Percentiles rank a stretch among this genome's conserved stretches.
Conservation (phyloP, 2,888 invertebrate genomes). For the Lottia gigantea region DNA sequence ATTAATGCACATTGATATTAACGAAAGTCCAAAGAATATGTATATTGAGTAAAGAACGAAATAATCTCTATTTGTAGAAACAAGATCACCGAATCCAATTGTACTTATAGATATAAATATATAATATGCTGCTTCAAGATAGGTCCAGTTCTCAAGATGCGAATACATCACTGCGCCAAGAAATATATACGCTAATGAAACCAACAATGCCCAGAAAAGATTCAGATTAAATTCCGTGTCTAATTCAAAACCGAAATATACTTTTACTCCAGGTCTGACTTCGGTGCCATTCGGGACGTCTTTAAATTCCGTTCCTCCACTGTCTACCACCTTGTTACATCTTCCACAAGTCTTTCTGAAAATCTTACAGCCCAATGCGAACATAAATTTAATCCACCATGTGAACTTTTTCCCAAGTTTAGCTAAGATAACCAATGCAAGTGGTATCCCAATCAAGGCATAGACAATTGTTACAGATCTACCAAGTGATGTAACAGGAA, state of each 20-base stretch:
- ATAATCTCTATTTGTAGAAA: conserved; percentile 85
- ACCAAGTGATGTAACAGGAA: conserved; percentile 88
- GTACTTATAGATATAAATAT: conserved; percentile 97
- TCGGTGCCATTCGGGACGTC: conserved; percentile 3
- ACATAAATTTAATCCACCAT: conserved; percentile 87
- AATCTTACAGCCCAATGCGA: conserved; percentile 70
- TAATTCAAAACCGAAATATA: conserved; percentile 44
- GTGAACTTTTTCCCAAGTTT: conserved; percentile 96
- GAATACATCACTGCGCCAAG: conserved; percentile 82
- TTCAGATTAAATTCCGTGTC: conserved; percentile 90
- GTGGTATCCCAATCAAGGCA: conserved; percentile 93
- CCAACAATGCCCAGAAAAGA: conserved; percentile 84
- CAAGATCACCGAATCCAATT: conserved; percentile 94
- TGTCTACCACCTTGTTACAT: conserved; percentile 62
- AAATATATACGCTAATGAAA: conserved; percentile 88
- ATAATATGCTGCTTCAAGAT: conserved; percentile 94
- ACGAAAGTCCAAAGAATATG: conserved; percentile 90
- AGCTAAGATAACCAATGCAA: conserved; percentile 92
- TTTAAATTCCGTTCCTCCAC: neutral
- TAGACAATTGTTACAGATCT: conserved; percentile 90
- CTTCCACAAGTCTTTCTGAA: conserved; percentile 85
- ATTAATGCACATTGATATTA: conserved; percentile 97
- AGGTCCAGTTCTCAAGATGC: conserved; percentile 80
- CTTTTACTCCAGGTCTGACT: conserved; percentile 14
- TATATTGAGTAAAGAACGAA: conserved; percentile 94